A percentile compares a stretch with the other conserved stretches of the same genome.
phyloP scores from a whole-genome alignment of 2,797 vertebrate species.

The Channa striata region DNA sequence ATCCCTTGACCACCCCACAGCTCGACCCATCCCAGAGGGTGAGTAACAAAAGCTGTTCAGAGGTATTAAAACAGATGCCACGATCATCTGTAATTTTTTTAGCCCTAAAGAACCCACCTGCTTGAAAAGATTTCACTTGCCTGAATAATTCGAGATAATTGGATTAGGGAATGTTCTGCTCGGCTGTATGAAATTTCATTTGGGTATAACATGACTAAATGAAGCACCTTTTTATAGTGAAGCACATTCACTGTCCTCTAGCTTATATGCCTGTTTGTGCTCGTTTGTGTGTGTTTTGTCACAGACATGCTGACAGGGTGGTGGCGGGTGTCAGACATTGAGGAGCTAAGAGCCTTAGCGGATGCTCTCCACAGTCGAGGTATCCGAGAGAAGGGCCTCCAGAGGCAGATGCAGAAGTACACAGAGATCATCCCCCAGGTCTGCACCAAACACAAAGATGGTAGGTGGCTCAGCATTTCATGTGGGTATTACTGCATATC shows the following conservation, averaged over 20 bases:
- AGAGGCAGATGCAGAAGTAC: conserved; percentile 98
- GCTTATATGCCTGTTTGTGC: conserved; percentile 48
- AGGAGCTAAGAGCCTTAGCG: conserved; percentile 91
- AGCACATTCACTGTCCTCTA: conserved; percentile 26
- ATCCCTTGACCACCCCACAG: conserved; percentile 89
- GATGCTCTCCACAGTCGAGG: conserved; percentile 93
- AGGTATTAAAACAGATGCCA: neutral
- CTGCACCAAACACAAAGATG: conserved; percentile 94
- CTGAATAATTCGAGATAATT: conserved; percentile 59
- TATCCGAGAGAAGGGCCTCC: conserved; percentile 94
- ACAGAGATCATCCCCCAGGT: conserved; percentile 96
- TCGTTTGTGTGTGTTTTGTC: no score
- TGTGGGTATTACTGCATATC: conserved; percentile 1
- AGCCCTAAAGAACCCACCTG: conserved; percentile 31
- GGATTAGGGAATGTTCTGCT: conserved; percentile 56
- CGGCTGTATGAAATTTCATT: conserved; percentile 38
- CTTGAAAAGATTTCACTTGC: conserved; percentile 53
- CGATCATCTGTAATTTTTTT: conserved; percentile 28
- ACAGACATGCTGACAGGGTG: conserved; percentile 95
- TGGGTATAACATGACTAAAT: conserved; percentile 34
- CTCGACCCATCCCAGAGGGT: conserved; percentile 96
- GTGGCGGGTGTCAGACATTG: conserved; percentile 97
- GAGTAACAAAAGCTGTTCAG: conserved; percentile 41
- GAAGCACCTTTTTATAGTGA: conserved; percentile 34
- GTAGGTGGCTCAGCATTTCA: conserved; percentile 77